These are phyloP conservation scores for Monodelphis domestica DNA, from an alignment of 2,797 vertebrate species.

Conservation along the genomic window DNA sequence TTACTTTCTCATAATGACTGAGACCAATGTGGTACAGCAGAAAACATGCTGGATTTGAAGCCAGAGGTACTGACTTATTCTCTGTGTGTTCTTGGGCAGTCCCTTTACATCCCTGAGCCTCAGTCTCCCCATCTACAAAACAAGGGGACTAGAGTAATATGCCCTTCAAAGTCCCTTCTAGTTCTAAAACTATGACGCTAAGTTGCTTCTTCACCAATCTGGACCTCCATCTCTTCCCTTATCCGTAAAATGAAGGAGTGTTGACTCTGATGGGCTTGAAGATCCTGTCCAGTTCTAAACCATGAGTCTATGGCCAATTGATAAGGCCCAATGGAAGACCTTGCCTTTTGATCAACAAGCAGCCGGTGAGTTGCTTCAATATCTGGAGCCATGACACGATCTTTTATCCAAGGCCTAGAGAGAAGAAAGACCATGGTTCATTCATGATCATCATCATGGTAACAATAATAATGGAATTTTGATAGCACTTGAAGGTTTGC, in stretches of 20 bases:
- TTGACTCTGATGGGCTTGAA: background rate
- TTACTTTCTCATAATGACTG: background rate
- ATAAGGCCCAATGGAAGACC: constrained; percentile 57
- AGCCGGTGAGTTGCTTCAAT: constrained; percentile 94
- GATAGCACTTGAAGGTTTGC: background rate
- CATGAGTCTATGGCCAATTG: background rate
- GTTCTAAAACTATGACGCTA: background rate
- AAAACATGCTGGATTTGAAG: background rate
- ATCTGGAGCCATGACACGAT: constrained; percentile 98
- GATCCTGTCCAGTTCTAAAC: background rate
- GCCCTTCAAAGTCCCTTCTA: background rate
- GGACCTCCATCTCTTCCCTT: background rate
- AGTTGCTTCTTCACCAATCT: background rate
- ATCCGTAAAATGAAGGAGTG: background rate
- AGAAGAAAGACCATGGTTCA: constrained; percentile 21
- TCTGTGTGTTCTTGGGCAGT: background rate
- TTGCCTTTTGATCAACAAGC: constrained; percentile 94
- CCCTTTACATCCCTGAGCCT: background rate
- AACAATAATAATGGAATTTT: background rate
- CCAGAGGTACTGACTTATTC: background rate
- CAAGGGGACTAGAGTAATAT: background rate
- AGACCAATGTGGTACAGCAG: background rate
- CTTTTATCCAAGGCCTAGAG: constrained; percentile 97
- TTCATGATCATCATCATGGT: background rate
- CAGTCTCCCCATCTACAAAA: background rate